phyloP scores from a whole-genome alignment of 2,113 vertebrate species.

The Mustelus asterias region DNA sequence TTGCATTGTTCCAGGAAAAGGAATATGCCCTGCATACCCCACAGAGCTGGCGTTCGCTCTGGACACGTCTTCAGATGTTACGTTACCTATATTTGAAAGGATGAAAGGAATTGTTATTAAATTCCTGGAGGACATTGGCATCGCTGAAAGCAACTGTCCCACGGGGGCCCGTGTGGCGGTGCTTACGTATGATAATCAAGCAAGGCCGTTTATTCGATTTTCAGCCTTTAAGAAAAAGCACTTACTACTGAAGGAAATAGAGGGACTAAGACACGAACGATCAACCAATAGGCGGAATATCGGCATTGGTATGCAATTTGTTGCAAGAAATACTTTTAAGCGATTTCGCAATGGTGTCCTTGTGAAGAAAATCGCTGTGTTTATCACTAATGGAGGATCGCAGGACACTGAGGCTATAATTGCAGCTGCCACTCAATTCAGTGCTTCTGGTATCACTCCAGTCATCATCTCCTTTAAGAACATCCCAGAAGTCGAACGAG shows the following conservation, averaged over 20 bases:
- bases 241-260: constrained; percentile 57
- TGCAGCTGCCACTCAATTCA: constrained; percentile 66
- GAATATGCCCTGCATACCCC: constrained; percentile 64
- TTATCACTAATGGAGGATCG: constrained; percentile 58
- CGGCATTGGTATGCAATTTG: constrained; percentile 68
- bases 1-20: constrained; percentile 45
- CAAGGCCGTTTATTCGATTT: constrained; percentile 70
- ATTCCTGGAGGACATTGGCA: constrained; percentile 59
- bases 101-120: constrained; percentile 61
- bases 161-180: constrained; percentile 64
- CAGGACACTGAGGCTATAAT: constrained; percentile 50
- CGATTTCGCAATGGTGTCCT: constrained; percentile 58
- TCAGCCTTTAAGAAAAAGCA: constrained; percentile 59
- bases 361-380: constrained; percentile 71
- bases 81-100: constrained; percentile 58
- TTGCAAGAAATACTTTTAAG: constrained; percentile 74
- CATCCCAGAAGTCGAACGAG: constrained; percentile 49
- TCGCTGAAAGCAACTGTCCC: constrained; percentile 77
- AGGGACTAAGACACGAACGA: constrained; percentile 55
- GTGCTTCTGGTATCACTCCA: constrained; percentile 56
- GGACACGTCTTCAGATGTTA: constrained; percentile 69
- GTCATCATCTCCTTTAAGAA: constrained; percentile 61
- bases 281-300: constrained; percentile 58
- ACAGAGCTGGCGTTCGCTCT: constrained; percentile 77
- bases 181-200: constrained; percentile 59